Base-by-base conservation (phyloP, 2,797 vertebrate genomes). In the Eurystomus glaucurus region DNA sequence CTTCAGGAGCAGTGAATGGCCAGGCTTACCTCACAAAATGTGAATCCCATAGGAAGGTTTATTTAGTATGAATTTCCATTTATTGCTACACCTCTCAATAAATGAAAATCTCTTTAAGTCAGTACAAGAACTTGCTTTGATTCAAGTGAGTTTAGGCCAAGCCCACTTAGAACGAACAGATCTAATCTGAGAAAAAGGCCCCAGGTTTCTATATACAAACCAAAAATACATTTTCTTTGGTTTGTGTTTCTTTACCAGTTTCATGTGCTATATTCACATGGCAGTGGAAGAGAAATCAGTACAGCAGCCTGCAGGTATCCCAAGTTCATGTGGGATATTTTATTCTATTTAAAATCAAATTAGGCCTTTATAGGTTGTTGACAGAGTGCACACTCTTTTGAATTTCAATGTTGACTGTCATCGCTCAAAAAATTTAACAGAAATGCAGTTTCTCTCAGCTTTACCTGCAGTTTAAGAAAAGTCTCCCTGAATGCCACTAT, bases 321-420 rank as follows among this genome's bases (percentile, higher is more conserved):
- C 23, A 54, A 2, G 52, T 57, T 82, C 25, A 48, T 61, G 83
- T 58, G 61, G 85, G 61, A 6, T 62, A 64, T 89, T 86, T 91
- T 85, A 66, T 51, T 62, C 64, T 62, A 55, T 90, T 93, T 93
- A 71, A 60, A 80, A 64, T 33, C 26, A 58, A 75, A 71, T 94
- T 77, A 83, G 62, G n/a, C 66, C 48, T 92, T 60, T 60, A 62
- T 29, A 57, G 18, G 57, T 68, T 65, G 29, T n/a, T 78, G 68
- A 51, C 54, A 51, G 46, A 71, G 66, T 76, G 29, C 26, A 43
- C 19, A 6, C 26, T 39, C 13, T 54, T 37, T 85, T 68, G 25
- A 37, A 57, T 90, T 88, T 92, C 8, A 0, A 0, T 68, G 22
- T 58, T 86, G 69, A 91, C 52, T 74, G 6, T 81, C 74, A 68